phyloP scores from a whole-genome alignment of 2,888 invertebrate species.

The Beris chalybata region DNA sequence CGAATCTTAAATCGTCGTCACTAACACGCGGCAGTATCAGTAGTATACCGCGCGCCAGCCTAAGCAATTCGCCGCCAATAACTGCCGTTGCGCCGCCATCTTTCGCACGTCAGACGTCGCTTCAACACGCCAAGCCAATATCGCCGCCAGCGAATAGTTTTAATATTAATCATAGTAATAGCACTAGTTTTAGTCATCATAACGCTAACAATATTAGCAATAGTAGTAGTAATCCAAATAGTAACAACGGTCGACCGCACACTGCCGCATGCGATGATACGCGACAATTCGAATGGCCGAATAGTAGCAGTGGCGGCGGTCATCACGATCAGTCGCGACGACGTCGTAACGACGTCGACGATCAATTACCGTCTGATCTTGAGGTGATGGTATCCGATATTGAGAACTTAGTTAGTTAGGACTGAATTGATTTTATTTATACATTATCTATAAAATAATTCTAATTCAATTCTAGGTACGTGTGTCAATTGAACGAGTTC shows the following conservation, averaged over 20 bases:
- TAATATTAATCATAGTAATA: constrained; percentile 29
- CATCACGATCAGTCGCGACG: constrained; percentile 9
- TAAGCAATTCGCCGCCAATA: constrained; percentile 40
- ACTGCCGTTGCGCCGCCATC: constrained; percentile 20
- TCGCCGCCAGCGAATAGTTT: constrained; percentile 23
- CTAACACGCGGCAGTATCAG: constrained; percentile 45
- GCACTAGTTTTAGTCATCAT: constrained; percentile 36
- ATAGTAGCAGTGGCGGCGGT: constrained; percentile 18
- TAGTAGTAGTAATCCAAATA: constrained; percentile 39
- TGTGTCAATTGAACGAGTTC: neutral
- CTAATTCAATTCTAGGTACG: constrained; percentile 8
- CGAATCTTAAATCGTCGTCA: constrained; percentile 40
- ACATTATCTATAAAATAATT: constrained; percentile 1
- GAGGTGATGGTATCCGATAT: constrained; percentile 56
- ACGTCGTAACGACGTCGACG: constrained; percentile 30
- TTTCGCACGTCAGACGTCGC: constrained; percentile 41
- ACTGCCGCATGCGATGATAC: constrained; percentile 45
- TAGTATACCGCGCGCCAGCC: constrained; percentile 53
- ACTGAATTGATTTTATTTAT: constrained; percentile 8
- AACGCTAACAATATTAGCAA: constrained; percentile 39
- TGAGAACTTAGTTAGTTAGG: constrained; percentile 56
- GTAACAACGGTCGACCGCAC: constrained; percentile 42
- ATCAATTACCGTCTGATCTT: constrained; percentile 49
- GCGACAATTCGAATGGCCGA: constrained; percentile 42
- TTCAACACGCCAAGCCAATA: constrained; percentile 19